Base-by-base conservation (phyloP, 2,113 vertebrate species). In the Herpailurus yagouaroundi region DNA sequence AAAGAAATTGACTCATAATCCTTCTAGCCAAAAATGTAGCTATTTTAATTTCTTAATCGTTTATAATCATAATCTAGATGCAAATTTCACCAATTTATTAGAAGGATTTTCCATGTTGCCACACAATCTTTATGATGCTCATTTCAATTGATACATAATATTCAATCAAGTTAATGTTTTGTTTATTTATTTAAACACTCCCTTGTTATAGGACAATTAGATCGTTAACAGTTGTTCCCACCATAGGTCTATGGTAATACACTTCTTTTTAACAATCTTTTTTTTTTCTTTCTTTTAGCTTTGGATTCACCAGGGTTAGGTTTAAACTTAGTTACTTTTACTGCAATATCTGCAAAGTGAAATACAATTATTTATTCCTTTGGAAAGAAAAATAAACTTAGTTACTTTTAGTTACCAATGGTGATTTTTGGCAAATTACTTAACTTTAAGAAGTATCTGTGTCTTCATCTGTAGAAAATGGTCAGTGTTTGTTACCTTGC, bases 31-130 rank as follows among this genome's bases (percentile, higher is more conserved):
- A 84, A 69, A 27, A 45, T 55, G 29, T 11, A 81, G 80, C 52
- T 89, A 29, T 84, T 87, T 92, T 31, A 68, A 92, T 76, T 87
- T 68, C 27, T 92, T 76, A 77, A 71, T 92, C 16, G 64, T 87
- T 93, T 50, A 4, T 64, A 80, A 84, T 63, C 55, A 87, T 93
- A 76, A 76, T 80, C 27, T 89, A 91, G 9, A 52, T 83, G 33
- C 19, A 69, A 52, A 89, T 7, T 86, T 89, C 76, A 83, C 45
- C 41, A 80, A 0, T 68, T 15, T 90, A 41, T 48, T 41, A 79
- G 48, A 57, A 93, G 33, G 93, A 60, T 73, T 73, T 66, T 33
- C 8, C 18, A 23, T 73, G 31, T 77, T 55, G 7, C 60, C 21
- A 41, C 0, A 3, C 69, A 38, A 1, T 90, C 25, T 92, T 33